Conservation (phyloP, 2,113 vertebrate species). For the Meriones unguiculatus region DNA sequence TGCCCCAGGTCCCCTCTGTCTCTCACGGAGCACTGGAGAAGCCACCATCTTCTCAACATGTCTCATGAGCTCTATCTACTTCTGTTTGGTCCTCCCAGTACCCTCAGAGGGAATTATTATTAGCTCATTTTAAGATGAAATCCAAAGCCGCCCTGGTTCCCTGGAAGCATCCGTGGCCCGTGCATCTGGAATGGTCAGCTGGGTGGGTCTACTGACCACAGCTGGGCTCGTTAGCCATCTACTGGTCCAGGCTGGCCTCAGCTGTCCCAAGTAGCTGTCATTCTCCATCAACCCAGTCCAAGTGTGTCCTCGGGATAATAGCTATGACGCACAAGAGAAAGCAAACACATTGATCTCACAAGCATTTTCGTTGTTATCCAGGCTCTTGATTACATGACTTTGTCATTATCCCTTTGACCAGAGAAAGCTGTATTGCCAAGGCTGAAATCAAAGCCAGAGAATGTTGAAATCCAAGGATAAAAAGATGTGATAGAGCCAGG, state of each 20-base stretch:
- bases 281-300: background rate
- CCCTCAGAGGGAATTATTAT: background rate
- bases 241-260: background rate
- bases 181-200: background rate
- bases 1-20: background rate
- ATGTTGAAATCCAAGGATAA: too few species aligned
- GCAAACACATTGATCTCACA: background rate
- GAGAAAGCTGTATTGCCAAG: background rate
- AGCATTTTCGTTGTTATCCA: background rate
- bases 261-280: background rate
- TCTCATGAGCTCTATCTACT: background rate
- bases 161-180: rapidly evolving
- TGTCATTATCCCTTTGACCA: background rate
- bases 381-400: background rate
- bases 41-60: background rate
- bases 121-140: background rate
- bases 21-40: background rate
- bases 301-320: background rate
- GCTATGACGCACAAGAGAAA: background rate
- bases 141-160: background rate
- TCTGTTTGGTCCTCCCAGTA: constrained; percentile 8
- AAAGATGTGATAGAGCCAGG: background rate
- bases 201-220: background rate
- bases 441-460: background rate
- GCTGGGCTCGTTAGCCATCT: background rate